Evolutionary conservation across 2,888 invertebrate genomes (phyloP), one percentile per base, ranked within the genome.

Genomic region (Drosophila niveifrons): DNA sequence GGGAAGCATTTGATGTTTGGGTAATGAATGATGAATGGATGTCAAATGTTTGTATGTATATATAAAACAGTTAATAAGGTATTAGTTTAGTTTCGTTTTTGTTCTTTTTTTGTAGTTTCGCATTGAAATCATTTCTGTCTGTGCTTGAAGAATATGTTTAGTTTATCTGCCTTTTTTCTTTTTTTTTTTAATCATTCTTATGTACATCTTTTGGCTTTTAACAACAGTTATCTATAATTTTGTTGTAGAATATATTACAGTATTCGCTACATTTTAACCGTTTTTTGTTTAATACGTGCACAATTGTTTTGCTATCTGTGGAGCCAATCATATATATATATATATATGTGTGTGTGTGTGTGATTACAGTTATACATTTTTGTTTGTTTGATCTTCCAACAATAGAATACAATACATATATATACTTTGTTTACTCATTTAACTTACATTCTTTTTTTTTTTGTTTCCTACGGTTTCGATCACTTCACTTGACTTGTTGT

Each of bases 181-280:
- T 18, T 44, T 13, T 28, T 52, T 28, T 28, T 52, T 23, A 28
- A 28, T 28, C 39, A 13, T 13, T 29, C 46, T 51, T 75, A 58
- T 68, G 51, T 74, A 74, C 66, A 74, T 58, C 43, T 57, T 75
- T 70, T 66, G 70, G 65, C 74, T 48, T 61, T 41, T 56, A 73
- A 61, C 59, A 69, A 51, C 23, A 23, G 23, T 23, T 53, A 31
- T 44, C 10, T 48, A 56, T 15, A 53, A 36, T 47, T 44, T 36
- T 17, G 36, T 57, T 39, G 29, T 50, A 50, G 43, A n/a, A 68
- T 62, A 62, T 50, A 62, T 67, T 72, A 71, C 59, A 61, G 10
- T 39, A 53, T 48, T 70, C 50, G 47, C 73, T 68, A 61, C 59
- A 57, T 57, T 29, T 18, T 17, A 48, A 61, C 51, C 39, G 50